Conservation (phyloP, 2,888 invertebrate genomes). For the Drosophila merina region DNA sequence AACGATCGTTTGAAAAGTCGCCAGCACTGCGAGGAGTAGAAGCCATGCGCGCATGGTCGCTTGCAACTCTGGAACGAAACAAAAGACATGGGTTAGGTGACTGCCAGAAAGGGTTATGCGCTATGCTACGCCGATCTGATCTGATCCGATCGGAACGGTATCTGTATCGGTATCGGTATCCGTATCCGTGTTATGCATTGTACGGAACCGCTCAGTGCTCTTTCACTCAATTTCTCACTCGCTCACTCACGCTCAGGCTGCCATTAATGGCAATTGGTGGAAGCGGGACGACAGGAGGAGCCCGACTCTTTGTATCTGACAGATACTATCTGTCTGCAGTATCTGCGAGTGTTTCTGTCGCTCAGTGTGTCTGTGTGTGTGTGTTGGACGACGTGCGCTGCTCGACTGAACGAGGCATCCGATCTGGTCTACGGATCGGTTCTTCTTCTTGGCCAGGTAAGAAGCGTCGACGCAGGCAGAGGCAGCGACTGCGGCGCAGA, state of each 20-base stretch:
- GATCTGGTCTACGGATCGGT: constrained; percentile 22
- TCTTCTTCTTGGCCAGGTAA: constrained; percentile 47
- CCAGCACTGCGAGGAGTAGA: constrained; percentile 85
- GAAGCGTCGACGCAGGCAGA: constrained; percentile 10
- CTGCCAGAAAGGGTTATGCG: constrained; percentile 77
- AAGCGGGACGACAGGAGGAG: constrained; percentile 44
- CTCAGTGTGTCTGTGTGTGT: constrained; percentile 32
- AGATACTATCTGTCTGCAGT: constrained; percentile 10
- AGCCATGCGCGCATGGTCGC: constrained; percentile 85
- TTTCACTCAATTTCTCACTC: constrained; percentile 24
- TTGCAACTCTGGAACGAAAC: constrained; percentile 84
- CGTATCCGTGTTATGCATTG: no score
- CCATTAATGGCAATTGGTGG: constrained; percentile 14
- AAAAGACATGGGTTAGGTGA: constrained; percentile 75
- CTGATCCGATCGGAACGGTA: constrained; percentile 9
- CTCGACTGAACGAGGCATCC: constrained; percentile 41
- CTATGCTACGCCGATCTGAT: constrained; percentile 15
- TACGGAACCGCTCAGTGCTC: not conserved
- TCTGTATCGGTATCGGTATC: not conserved
- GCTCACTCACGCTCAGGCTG: constrained; percentile 23
- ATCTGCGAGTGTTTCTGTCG: not conserved
- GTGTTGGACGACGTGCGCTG: constrained; percentile 49
- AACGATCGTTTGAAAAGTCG: constrained; percentile 84
- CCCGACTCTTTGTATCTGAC: constrained; percentile 25
- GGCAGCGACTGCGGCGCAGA: constrained; percentile 6